phyloP scores from a whole-genome alignment of 2,113 vertebrate species.

The Globicephala melas region DNA sequence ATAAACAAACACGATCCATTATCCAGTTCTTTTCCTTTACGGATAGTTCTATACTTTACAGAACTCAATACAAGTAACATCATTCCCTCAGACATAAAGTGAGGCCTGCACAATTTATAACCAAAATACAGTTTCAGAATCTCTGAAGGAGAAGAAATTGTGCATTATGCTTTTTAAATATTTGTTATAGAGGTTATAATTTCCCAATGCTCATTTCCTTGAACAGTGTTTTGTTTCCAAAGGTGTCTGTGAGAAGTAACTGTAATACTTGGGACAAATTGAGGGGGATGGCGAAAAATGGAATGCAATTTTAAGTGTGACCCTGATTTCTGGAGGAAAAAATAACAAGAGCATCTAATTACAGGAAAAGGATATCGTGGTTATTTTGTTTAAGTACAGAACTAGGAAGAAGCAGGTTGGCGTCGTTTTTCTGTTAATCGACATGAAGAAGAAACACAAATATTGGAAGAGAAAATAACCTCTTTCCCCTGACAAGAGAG shows the following conservation, averaged over 20 bases:
- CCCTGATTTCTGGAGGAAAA: background rate
- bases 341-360: background rate
- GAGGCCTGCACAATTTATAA: background rate
- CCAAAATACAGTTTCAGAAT: slow-evolving; percentile 11
- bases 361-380: background rate
- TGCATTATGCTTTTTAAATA: background rate
- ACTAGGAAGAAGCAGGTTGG: background rate
- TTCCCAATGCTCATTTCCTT: background rate
- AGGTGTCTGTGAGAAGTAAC: background rate
- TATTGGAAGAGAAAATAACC: background rate
- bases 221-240: background rate
- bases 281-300: background rate
- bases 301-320: background rate
- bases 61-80: background rate
- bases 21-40: background rate
- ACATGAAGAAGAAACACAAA: slow-evolving; percentile 1
- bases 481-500: background rate
- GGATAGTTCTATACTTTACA: background rate
- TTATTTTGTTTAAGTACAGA: background rate
- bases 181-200: slow-evolving; percentile 12
- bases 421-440: background rate
- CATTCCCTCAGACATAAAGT: background rate
- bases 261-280: background rate
- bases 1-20: background rate
- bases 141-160: background rate